These are phyloP conservation scores for Conopomorpha cramerella DNA, from an alignment of 1,140 invertebrate species.

Conservation along the genomic window DNA sequence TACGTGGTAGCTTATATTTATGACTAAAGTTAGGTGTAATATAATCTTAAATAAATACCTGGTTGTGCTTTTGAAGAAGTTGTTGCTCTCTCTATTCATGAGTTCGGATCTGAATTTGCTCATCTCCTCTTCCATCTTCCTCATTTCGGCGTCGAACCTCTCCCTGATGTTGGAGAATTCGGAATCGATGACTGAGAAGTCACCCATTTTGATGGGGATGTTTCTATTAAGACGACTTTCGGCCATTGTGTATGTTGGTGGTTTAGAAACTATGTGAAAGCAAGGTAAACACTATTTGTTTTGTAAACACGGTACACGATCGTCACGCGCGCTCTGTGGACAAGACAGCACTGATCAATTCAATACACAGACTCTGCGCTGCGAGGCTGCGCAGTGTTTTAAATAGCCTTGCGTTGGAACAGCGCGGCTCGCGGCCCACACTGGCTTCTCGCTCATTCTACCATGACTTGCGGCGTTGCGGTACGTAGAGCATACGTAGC, in stretches of 20 bases:
- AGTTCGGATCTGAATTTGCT: constrained; percentile 91
- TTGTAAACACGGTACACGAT: constrained; percentile 51
- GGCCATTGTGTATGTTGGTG: constrained; percentile 76
- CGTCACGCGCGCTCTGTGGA: constrained; percentile 38
- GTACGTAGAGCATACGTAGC: too few species aligned
- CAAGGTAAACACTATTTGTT: constrained; percentile 35
- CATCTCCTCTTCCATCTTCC: constrained; percentile 98
- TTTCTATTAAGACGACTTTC: constrained; percentile 80
- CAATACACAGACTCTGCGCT: constrained; percentile 46
- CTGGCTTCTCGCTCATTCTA: constrained; percentile 55
- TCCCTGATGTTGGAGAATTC: constrained; percentile 96
- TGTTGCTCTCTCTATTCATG: constrained; percentile 88
- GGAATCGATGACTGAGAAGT: constrained; percentile 93
- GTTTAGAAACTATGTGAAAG: too few species aligned
- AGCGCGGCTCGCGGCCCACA: constrained; percentile 42
- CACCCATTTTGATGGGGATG: constrained; percentile 92
- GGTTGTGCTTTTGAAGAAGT: constrained; percentile 86
- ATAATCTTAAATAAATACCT: constrained; percentile 66
- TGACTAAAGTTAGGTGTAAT: neutral
- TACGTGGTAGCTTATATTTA: neutral
- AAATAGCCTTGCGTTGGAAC: constrained; percentile 56
- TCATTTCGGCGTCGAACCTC: constrained; percentile 95
- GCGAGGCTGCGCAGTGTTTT: constrained; percentile 59
- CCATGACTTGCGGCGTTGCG: too few species aligned
- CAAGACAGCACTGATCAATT: constrained; percentile 56